These are phyloP conservation scores for Steinernema khuongi DNA, from an alignment of 1,140 invertebrate genomes.

Conservation along the genomic window DNA sequence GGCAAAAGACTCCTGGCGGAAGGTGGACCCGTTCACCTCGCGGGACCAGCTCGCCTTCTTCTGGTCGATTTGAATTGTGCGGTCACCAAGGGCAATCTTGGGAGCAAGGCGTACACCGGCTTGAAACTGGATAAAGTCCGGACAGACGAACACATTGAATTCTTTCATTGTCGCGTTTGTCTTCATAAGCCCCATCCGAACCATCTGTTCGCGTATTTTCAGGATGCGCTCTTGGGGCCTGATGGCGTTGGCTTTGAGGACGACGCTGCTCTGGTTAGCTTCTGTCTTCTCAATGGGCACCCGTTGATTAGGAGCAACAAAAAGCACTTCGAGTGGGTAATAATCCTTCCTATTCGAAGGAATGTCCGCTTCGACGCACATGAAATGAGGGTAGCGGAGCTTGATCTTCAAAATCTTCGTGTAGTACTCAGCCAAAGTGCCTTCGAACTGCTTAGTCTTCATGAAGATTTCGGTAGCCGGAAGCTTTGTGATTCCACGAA, in stretches of 20 bases:
- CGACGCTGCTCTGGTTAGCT: constrained; percentile 3
- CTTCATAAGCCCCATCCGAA: not conserved
- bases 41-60: not conserved
- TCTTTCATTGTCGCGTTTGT: not conserved
- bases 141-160: not conserved
- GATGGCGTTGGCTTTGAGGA: not conserved
- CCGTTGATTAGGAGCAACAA: not conserved
- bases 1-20: not conserved
- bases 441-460: not conserved
- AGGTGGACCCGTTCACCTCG: not conserved
- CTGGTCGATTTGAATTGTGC: not conserved
- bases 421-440: not conserved
- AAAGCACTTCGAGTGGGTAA: not conserved
- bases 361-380: constrained; percentile 2
- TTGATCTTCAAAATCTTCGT: not conserved
- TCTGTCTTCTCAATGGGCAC: constrained; percentile 9
- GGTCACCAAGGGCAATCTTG: not conserved
- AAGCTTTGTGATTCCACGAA: not conserved
- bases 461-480: not conserved
- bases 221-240: not conserved
- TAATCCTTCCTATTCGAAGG: not conserved
- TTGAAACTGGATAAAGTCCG: not conserved
- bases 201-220: not conserved
- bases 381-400: not conserved
- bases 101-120: not conserved